Base-by-base conservation (phyloP, 2,113 vertebrate species). In the Ondatra zibethicus region DNA sequence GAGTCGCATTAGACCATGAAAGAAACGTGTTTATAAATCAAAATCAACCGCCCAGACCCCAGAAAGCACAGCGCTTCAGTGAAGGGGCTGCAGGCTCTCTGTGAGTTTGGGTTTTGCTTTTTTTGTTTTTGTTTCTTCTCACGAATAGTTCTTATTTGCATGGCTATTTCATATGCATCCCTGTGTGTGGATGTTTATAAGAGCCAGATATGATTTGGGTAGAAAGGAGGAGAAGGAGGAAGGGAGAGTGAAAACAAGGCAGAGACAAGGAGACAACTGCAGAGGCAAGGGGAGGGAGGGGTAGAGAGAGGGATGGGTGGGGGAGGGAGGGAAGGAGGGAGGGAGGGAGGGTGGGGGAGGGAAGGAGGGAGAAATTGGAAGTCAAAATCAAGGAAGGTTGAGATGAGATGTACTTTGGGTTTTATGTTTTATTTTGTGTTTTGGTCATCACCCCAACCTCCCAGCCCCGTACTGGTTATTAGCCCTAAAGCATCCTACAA, bases 1-100 rank as follows among this genome's bases (percentile, higher is more conserved):
- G 47, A 75, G 77, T 33, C 90, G 68, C 82, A 17, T 6, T 75
- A 52, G 85, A 94, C 70, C 78, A 70, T 70, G 39, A 92, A 96
- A 92, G 66, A 86, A 91, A 94, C 0, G 16, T 78, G 88, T 89
- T 93, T 92, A 61, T 95, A 94, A 92, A 94, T 91, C 92, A 96
- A 95, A 92, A 84, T 65, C 42, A 86, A 23, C 68, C 88, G 84
- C 70, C 88, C 25, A 75, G n/a, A 5, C 89, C 39, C 91, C 1
- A 10, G 81, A 81, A 91, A 88, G 39, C 3, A 1, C n/a, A 23
- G 25, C 29, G 36, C 75, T 89, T 86, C 73, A 87, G 65, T 52
- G 78, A 95, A 93, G 78, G n/a, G 42, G 58, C 61, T 68, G 55
- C 66, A 63, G 87, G 66, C 72, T n/a, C 88, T 94, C 50, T 61